Base-by-base conservation (phyloP, 2,797 vertebrate genomes). In the Sebastes matsubarae region DNA sequence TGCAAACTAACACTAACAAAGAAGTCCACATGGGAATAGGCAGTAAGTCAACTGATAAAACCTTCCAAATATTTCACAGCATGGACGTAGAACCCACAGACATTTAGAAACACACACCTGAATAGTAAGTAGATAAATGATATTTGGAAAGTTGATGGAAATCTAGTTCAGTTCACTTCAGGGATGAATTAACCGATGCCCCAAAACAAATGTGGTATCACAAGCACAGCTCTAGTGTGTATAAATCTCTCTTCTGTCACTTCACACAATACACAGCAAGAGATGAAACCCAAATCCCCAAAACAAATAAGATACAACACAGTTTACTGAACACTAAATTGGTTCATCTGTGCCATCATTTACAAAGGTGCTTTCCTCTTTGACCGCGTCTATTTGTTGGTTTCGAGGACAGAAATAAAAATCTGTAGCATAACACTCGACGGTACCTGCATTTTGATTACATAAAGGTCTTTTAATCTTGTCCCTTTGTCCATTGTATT, bases 321-420 rank as follows among this genome's bases (percentile, higher is more conserved):
- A 87, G 85, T 75, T 85, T 54, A 57, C 54, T 75, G 88, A 87
- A 86, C 84, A 30, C 76, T 73, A 27, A 81, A 80, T 29, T 22
- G 64, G 88, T 88, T 92, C 84, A 68, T 46, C 90, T 91, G 91
- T 90, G 88, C 81, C 87, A 72, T 88, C 68, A 90, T 88, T 85
- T 86, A 88, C 85, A 91, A 90, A 93, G 87, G 87, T 87, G 87
- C 84, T 86, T 83, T 88, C 59, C 57, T 86, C 75, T 82, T 77
- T 69, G 22, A 84, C 63, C 25, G n/a, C 29, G 2, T 82, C 68
- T 86, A 58, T 72, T 20, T 66, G 11, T 80, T 64, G 34, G 64
- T 79, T 83, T 73, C 68, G 30, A 84, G 25, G 36, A 83, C 76
- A 78, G 70, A 86, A 79, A 74, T 71, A 63, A 36, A 81, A 78